These are phyloP conservation scores for Poeciliopsis gracilis DNA, from an alignment of 2,797 vertebrate species.

Conservation along the genomic window DNA sequence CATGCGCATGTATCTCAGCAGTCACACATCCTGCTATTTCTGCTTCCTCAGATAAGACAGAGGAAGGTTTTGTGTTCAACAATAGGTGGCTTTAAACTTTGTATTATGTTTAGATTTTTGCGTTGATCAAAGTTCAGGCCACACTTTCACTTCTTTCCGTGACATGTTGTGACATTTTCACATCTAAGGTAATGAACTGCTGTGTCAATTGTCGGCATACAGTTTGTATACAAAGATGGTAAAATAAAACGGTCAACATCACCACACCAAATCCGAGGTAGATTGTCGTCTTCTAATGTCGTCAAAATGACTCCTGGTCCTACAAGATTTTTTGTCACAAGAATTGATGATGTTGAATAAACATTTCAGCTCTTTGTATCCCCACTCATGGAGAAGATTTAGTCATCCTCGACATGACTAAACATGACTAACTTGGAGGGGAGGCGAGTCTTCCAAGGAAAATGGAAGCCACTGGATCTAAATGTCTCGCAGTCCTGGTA, in stretches of 20 bases:
- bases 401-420: not conserved
- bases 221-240: not conserved
- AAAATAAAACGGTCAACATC: not conserved
- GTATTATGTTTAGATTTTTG: no score
- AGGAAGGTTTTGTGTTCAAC: conserved; percentile 9
- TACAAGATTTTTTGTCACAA: not conserved
- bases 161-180: no score
- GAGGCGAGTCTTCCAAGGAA: conserved; percentile 13
- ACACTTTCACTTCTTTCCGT: no score
- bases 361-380: not conserved
- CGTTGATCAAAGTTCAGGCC: no score
- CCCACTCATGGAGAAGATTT: not conserved
- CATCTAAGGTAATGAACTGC: no score
- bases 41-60: conserved; percentile 4
- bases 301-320: conserved; percentile 1
- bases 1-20: not conserved
- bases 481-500: not conserved
- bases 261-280: not conserved
- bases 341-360: not conserved
- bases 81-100: not conserved
- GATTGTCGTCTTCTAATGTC: not conserved
- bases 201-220: no score
- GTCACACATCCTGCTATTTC: conserved; percentile 23
- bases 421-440: conserved; percentile 3
- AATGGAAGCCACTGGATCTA: conserved; percentile 11